phyloP scores from a whole-genome alignment of 2,797 vertebrate species.

The Caiman crocodilus region DNA sequence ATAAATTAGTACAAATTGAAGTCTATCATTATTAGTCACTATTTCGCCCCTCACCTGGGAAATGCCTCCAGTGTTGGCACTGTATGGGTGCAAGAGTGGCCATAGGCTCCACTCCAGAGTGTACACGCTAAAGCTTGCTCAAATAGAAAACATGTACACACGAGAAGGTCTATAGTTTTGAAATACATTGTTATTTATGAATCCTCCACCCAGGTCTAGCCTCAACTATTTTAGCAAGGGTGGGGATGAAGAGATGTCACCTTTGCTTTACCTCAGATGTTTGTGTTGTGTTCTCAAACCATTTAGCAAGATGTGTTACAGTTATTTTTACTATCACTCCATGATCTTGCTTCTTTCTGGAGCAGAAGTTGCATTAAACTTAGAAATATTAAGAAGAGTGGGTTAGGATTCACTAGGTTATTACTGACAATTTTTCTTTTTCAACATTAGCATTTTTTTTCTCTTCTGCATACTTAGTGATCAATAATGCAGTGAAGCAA shows the following conservation, averaged over 20 bases:
- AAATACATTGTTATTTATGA: not conserved
- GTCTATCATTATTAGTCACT: not conserved
- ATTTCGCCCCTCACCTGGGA: not conserved
- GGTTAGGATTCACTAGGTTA: not conserved
- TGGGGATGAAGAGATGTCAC: not conserved
- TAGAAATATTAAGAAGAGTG: not conserved
- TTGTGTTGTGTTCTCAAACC: not conserved
- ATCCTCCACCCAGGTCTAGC: accelerated
- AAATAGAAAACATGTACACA: not conserved
- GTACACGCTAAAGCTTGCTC: not conserved
- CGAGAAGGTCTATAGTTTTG: not conserved
- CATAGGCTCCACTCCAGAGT: not conserved
- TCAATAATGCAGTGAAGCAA: not conserved
- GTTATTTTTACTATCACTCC: not conserved
- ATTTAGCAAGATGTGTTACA: not conserved
- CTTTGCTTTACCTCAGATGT: not conserved
- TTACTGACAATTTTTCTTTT: not conserved
- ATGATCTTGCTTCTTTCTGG: not conserved
- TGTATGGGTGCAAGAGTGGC: not conserved
- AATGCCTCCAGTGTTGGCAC: not conserved
- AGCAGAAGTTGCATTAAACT: not conserved
- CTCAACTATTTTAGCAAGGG: not conserved
- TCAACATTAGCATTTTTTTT: not conserved
- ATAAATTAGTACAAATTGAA: not conserved
- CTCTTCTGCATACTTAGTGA: not conserved